These are phyloP conservation scores for Dolichoris vasculosae DNA, from an alignment of 1,140 invertebrate species.

Conservation along the genomic window DNA sequence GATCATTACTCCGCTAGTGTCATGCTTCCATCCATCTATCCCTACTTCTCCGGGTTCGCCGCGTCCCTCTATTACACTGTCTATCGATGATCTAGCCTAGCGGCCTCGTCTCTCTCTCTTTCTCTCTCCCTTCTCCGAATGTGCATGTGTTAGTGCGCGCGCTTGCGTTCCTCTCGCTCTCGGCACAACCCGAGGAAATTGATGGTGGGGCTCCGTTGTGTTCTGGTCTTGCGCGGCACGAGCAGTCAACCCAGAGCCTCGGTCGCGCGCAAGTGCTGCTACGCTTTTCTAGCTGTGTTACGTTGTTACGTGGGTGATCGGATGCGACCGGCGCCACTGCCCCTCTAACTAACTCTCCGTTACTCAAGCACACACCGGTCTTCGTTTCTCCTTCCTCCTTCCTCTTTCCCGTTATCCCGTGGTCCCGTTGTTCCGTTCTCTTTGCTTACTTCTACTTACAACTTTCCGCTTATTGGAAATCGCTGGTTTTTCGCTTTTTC, in stretches of 20 bases:
- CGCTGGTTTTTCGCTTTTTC: background rate
- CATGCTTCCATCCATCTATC: slow-evolving; percentile 54
- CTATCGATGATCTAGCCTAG: slow-evolving; percentile 52
- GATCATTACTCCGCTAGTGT: slow-evolving; percentile 49
- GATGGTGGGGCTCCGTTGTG: slow-evolving; percentile 64
- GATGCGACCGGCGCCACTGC: slow-evolving; percentile 18
- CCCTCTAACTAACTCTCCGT: slow-evolving; percentile 14
- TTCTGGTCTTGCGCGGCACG: slow-evolving; percentile 72
- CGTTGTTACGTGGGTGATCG: slow-evolving; percentile 22
- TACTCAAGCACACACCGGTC: background rate
- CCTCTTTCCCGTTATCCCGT: background rate
- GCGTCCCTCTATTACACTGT: slow-evolving; percentile 52
- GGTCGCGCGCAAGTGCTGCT: slow-evolving; percentile 62
- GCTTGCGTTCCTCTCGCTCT: slow-evolving; percentile 23
- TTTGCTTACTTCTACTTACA: background rate
- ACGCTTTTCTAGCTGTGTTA: slow-evolving; percentile 3
- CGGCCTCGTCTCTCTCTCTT: background rate
- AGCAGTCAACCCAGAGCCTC: slow-evolving; percentile 73
- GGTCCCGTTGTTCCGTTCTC: slow-evolving; percentile 4
- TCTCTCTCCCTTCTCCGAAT: background rate
- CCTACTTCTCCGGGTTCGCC: slow-evolving; percentile 45
- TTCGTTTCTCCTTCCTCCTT: background rate
- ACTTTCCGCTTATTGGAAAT: background rate
- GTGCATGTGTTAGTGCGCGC: background rate
- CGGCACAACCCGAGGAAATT: slow-evolving; percentile 41